Conservation (phyloP, 2,113 vertebrate genomes). For the Ia io region DNA sequence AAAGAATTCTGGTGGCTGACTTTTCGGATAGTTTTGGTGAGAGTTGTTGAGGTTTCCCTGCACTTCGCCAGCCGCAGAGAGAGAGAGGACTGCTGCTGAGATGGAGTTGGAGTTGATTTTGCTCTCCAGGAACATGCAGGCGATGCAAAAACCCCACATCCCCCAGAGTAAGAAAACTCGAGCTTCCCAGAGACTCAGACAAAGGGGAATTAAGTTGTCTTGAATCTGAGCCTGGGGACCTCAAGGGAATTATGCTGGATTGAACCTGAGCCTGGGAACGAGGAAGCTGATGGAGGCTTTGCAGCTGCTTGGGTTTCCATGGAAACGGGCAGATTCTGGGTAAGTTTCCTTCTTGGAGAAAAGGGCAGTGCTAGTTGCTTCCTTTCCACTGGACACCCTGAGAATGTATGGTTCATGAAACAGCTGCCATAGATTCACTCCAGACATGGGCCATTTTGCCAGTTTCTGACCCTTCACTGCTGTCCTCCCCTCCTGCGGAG, state of each 20-base stretch:
- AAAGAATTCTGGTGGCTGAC: not conserved
- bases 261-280: not conserved
- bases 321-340: conserved; percentile 9
- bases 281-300: not conserved
- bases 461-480: not conserved
- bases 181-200: not conserved
- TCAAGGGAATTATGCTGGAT: not conserved
- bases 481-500: not conserved
- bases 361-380: not conserved
- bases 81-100: not conserved
- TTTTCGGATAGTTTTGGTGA: not conserved
- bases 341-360: conserved; percentile 1
- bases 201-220: not conserved
- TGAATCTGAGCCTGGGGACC: not conserved
- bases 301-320: conserved; percentile 32
- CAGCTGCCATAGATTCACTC: not conserved
- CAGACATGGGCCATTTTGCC: not conserved
- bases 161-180: not conserved
- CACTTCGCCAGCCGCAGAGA: not conserved
- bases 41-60: not conserved
- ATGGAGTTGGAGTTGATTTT: not conserved
- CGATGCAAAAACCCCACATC: not conserved
- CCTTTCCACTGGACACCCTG: not conserved
- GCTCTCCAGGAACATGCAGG: not conserved
- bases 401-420: not conserved